Base-by-base conservation (phyloP, 2,888 invertebrate genomes). In the Scaptodrosophila latifasciaeformis region DNA sequence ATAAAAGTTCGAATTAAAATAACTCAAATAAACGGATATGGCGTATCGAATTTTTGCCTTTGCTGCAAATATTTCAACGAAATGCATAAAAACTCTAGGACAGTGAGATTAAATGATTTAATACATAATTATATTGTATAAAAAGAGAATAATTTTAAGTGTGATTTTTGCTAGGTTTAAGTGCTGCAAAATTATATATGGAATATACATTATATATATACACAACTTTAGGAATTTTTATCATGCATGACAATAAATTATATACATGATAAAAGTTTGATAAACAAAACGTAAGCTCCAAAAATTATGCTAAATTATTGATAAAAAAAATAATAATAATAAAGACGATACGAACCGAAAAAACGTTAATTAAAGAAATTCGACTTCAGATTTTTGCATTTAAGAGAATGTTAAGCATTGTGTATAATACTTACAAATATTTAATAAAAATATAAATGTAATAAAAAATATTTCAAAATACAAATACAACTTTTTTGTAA, bases 221-320 rank as follows among this genome's bases (percentile, higher is more conserved):
- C 65, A 74, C 49, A 48, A 51, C 56, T 59, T 54, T 50, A 55
- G 48, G 49, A 56, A 67, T 53, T 65, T 70, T 75, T 77, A 75
- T 80, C 75, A 80, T 75, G 75, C 80, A 75, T 79, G 80, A 79
- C 80, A 75, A 75, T 80, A 75, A 66, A 70, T 65, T 62, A 70
- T 67, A 67, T 77, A 80, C 80, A 79, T 80, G 80, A 60, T 74
- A 77, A 61, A 65, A 42, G 49, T 6, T 5, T 24, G 4, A 48
- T 13, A 24, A 44, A 13, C 34, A 30, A 69, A 52, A 70, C 74
- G 61, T 24, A 42, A 61, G 62, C 79, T 72, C 71, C 79, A 79
- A 79, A 79, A 79, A 79, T 79, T 74, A 79, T 67, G 74, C 67
- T 79, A 79, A 19, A 34, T 34, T 34, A 34, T 34, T 34, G 10